These are phyloP conservation scores for Cordilura impudica DNA, from an alignment of 2,888 invertebrate species.

Conservation along the genomic window DNA sequence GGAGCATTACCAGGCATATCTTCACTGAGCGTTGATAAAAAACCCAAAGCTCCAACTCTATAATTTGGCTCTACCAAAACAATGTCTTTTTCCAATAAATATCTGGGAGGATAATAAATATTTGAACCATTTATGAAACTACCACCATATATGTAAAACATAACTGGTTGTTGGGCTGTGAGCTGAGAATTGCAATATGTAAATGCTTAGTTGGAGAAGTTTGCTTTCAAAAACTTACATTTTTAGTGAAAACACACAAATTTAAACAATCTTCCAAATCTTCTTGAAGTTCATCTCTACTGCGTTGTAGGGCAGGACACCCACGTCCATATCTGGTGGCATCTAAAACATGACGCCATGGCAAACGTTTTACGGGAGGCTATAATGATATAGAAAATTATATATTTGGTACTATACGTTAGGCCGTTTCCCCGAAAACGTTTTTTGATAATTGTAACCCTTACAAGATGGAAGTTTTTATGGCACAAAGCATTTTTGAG, in stretches of 20 bases:
- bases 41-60: conserved; percentile 79
- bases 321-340: conserved; percentile 72
- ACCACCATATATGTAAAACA: conserved; percentile 78
- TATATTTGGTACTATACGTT: no score
- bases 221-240: conserved; percentile 66
- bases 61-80: conserved; percentile 79
- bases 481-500: no score
- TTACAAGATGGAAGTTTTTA: no score
- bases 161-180: conserved; percentile 73
- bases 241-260: conserved; percentile 75
- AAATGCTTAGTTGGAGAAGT: not conserved
- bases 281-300: conserved; percentile 59
- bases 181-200: conserved; percentile 65
- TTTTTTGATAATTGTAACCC: no score
- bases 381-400: conserved; percentile 50
- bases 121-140: conserved; percentile 76
- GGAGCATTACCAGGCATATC: conserved; percentile 80
- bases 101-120: conserved; percentile 74
- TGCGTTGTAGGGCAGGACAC: conserved; percentile 71
- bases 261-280: conserved; percentile 76
- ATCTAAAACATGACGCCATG: conserved; percentile 71
- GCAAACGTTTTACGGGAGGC: conserved; percentile 71
- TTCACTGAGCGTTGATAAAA: conserved; percentile 78
- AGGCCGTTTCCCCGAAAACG: no score
- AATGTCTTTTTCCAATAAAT: conserved; percentile 78